These are phyloP conservation scores for Paracanthobrama guichenoti DNA, from an alignment of 2,113 vertebrate genomes.

Conservation along the genomic window DNA sequence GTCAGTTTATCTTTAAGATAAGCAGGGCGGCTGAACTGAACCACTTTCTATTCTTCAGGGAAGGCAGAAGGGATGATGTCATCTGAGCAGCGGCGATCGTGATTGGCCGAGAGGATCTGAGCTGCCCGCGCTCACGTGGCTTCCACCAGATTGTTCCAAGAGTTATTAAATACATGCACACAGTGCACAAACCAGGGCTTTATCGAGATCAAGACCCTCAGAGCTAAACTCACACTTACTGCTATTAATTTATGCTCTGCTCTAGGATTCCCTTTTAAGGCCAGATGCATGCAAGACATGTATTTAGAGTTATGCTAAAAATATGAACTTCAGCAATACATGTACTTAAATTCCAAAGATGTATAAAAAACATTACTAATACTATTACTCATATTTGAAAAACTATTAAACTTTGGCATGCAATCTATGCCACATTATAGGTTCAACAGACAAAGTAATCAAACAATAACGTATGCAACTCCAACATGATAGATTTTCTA, in stretches of 20 bases:
- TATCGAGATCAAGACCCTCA: not conserved
- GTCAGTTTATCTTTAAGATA: slow-evolving; percentile 31
- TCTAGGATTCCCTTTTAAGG: slow-evolving; percentile 35
- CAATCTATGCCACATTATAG: not conserved
- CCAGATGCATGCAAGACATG: not conserved
- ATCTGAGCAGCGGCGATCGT: not conserved
- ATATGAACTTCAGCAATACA: not conserved
- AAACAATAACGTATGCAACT: not conserved
- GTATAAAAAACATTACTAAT: not conserved
- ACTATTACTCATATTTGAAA: not conserved
- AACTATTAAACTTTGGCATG: not conserved
- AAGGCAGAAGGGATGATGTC: slow-evolving; percentile 28
- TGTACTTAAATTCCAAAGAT: not conserved
- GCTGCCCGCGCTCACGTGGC: not conserved
- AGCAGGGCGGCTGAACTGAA: slow-evolving; percentile 7
- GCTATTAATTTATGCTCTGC: not conserved
- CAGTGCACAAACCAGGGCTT: not conserved
- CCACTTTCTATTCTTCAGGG: slow-evolving; percentile 2
- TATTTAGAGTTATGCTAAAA: slow-evolving; percentile 25
- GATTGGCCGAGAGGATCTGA: slow-evolving; percentile 23
- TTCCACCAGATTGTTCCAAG: slow-evolving; percentile 2
- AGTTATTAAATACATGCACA: slow-evolving; percentile 35
- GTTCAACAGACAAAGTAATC: not conserved
- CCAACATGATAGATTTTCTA: not conserved
- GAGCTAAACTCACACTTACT: slow-evolving; percentile 21